Conservation (phyloP, 2,113 vertebrate genomes). For the Lonchura striata region DNA sequence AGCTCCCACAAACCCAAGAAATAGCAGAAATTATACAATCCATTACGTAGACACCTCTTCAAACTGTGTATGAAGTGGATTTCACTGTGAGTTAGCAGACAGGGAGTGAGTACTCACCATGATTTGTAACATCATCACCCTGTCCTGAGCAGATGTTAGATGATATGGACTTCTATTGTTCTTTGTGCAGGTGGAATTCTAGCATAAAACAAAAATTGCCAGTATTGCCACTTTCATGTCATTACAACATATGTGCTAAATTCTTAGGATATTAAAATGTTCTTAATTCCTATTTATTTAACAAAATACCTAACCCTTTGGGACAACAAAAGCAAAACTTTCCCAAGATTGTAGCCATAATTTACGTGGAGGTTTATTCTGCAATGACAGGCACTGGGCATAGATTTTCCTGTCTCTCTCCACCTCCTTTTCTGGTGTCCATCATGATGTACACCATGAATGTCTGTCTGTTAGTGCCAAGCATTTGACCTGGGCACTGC, state of each 20-base stretch:
- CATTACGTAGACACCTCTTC: not conserved
- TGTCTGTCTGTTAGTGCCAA: not conserved
- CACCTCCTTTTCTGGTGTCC: not conserved
- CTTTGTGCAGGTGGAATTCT: not conserved
- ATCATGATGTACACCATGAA: not conserved
- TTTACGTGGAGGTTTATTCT: not conserved
- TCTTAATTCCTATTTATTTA: not conserved
- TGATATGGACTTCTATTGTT: not conserved
- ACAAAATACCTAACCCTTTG: not conserved
- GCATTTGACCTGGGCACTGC: not conserved
- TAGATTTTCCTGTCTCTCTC: not conserved
- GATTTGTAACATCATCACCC: not conserved
- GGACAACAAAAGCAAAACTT: not conserved
- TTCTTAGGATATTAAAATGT: slow-evolving; percentile 12
- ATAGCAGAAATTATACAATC: not conserved
- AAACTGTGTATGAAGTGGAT: not conserved
- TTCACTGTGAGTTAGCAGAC: not conserved
- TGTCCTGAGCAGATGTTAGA: not conserved
- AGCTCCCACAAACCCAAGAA: not conserved
- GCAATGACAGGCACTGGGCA: not conserved
- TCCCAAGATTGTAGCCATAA: not conserved
- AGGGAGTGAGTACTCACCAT: not conserved
- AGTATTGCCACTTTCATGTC: not conserved
- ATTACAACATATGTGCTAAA: not conserved
- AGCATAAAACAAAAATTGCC: not conserved